Evolutionary conservation across 2,888 invertebrate genomes (phyloP).

Genomic region (Unio pictorum): DNA sequence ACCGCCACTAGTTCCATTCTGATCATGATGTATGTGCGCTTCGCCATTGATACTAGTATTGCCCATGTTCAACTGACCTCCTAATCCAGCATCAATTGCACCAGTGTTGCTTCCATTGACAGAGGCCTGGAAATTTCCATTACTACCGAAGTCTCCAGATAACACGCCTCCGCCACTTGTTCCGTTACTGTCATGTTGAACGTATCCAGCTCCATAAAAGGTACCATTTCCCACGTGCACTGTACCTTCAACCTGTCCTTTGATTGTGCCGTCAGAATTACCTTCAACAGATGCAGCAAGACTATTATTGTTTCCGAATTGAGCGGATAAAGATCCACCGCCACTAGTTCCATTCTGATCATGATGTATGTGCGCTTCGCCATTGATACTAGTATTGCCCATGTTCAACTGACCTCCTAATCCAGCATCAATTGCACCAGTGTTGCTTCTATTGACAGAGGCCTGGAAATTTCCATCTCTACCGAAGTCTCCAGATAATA

Average conservation of each 20-base stretch:
- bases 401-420: neutral
- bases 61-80: no score
- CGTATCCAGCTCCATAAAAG: neutral
- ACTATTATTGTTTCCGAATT: no score
- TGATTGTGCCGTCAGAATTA: no score
- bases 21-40: no score
- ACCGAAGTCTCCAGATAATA: neutral
- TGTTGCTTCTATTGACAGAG: neutral
- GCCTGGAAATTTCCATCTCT: neutral
- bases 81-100: no score
- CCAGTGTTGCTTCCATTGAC: no score
- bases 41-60: no score
- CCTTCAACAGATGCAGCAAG: no score
- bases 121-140: no score
- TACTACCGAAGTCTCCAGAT: no score
- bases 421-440: conserved; percentile 4
- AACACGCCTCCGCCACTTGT: neutral
- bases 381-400: neutral
- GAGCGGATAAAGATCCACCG: neutral
- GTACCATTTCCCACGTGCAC: neutral
- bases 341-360: conserved; percentile 3
- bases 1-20: no score
- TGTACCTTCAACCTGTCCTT: no score
- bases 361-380: conserved; percentile 1
- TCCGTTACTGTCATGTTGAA: conserved; percentile 1